phyloP scores from a whole-genome alignment of 1,140 invertebrate genomes.

The Ips nitidus region DNA sequence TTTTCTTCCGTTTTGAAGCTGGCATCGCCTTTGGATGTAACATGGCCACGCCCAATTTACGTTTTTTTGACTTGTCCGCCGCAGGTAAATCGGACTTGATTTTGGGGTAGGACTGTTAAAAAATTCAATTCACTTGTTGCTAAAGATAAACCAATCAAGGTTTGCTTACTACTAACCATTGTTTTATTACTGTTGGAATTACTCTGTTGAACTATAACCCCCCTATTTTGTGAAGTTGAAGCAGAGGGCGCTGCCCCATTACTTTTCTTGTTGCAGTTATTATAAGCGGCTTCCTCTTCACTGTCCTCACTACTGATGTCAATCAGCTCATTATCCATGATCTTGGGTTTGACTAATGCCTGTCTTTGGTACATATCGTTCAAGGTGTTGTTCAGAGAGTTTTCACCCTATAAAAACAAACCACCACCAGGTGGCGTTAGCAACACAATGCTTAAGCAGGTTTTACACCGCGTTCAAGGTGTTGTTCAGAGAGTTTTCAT shows the following conservation, averaged over 20 bases:
- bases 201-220: slow-evolving; percentile 6
- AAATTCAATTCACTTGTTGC: neutral
- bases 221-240: slow-evolving; percentile 15
- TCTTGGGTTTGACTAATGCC: slow-evolving; percentile 21
- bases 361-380: slow-evolving; percentile 42
- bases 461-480: no score
- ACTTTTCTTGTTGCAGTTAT: slow-evolving; percentile 17
- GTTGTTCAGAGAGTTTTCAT: no score
- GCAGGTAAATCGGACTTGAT: neutral
- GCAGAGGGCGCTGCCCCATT: slow-evolving; percentile 21
- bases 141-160: no score
- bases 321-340: slow-evolving; percentile 48
- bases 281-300: slow-evolving; percentile 32
- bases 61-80: neutral
- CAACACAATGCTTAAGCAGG: no score
- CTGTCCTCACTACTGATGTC: slow-evolving; percentile 52
- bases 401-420: slow-evolving; percentile 20
- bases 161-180: no score
- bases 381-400: slow-evolving; percentile 46
- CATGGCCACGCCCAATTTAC: slow-evolving; percentile 14
- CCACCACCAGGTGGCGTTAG: no score
- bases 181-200: no score
- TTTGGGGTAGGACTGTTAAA: neutral
- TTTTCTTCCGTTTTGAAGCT: slow-evolving; percentile 12
- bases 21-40: neutral